A percentile compares a stretch with the other conserved stretches of the same genome.
These are phyloP conservation scores for Phaenicophaeus curvirostris DNA, from an alignment of 2,797 vertebrate genomes.

Conservation along the genomic window DNA sequence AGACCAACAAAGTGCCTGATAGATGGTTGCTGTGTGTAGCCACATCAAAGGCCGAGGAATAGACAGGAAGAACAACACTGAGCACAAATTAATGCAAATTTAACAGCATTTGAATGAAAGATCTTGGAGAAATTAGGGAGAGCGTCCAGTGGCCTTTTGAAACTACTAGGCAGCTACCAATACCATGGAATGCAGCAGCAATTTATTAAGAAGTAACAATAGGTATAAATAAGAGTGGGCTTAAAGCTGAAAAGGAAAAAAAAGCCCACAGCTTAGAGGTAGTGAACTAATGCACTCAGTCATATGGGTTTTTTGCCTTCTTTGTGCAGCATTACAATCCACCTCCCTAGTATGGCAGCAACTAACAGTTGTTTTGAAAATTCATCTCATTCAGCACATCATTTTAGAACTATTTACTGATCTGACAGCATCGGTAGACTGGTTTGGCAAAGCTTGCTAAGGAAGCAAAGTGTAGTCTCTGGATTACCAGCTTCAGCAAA, in stretches of 20 bases:
- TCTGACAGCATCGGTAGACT: neutral
- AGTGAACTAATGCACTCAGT: neutral
- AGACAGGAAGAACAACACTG: fast-evolving
- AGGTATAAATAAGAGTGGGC: neutral
- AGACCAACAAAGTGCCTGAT: neutral
- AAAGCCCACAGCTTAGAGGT: neutral
- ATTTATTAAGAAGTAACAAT: neutral
- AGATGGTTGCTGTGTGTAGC: neutral
- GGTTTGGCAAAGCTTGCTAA: neutral
- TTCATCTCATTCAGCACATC: neutral
- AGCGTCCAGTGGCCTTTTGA: neutral
- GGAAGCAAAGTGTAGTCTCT: neutral
- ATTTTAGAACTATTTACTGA: neutral
- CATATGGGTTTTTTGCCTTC: neutral
- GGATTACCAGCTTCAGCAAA: neutral
- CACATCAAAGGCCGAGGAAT: neutral
- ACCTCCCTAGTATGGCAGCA: neutral
- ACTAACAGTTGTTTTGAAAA: neutral
- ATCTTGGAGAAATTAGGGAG: neutral
- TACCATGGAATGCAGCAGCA: neutral
- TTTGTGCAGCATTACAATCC: neutral
- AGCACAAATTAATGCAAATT: neutral
- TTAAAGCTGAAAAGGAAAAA: neutral
- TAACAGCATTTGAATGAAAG: neutral
- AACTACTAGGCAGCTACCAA: neutral